Evolutionary conservation across 53 echinoderm and acorn worm genomes (phyloP).

Genomic region (Henricia sp.): DNA sequence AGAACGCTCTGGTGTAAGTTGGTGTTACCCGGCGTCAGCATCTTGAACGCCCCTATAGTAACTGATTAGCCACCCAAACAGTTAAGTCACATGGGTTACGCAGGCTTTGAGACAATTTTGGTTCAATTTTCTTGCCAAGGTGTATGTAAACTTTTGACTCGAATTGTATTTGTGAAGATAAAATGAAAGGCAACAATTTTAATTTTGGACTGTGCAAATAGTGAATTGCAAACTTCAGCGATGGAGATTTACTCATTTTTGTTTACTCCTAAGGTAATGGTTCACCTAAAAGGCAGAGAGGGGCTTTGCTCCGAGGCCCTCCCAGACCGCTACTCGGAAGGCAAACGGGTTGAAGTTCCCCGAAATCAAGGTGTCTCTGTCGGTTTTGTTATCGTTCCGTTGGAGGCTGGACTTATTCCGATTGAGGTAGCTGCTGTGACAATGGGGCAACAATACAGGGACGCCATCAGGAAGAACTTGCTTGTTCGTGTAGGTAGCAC

Average conservation of each 20-base stretch:
- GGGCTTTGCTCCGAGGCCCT: conserved; percentile 78
- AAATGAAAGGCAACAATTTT: too few species aligned
- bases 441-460: background rate
- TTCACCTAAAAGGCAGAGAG: conserved; percentile 65
- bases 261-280: conserved; percentile 56
- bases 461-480: conserved; percentile 74
- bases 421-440: conserved; percentile 65
- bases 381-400: conserved; percentile 80
- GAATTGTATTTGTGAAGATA: too few species aligned
- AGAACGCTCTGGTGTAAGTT: too few species aligned
- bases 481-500: conserved; percentile 76
- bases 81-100: too few species aligned
- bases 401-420: conserved; percentile 77
- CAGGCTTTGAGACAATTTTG: too few species aligned
- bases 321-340: conserved; percentile 35
- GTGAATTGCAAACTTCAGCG: background rate
- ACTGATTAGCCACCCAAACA: too few species aligned
- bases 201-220: background rate
- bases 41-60: too few species aligned
- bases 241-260: background rate
- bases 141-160: too few species aligned
- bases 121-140: too few species aligned
- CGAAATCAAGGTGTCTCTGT: conserved; percentile 69
- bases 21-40: too few species aligned
- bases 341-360: conserved; percentile 38